These are phyloP conservation scores for Caprella mutica DNA, from an alignment of 2,888 invertebrate genomes.

Conservation along the genomic window DNA sequence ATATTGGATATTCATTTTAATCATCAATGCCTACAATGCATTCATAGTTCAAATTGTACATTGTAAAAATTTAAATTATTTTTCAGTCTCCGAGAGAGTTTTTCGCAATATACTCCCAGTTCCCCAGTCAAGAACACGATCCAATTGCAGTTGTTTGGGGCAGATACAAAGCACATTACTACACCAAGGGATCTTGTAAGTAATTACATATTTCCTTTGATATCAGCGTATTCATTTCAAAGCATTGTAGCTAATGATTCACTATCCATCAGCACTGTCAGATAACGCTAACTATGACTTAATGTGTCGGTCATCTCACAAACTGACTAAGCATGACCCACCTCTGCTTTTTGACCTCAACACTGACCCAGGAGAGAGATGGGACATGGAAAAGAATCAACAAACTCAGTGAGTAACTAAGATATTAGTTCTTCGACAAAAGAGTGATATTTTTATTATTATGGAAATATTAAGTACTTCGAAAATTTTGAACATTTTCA, in stretches of 20 bases:
- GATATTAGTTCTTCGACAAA: background rate
- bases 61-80: too few species aligned
- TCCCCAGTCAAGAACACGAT: slow-evolving; percentile 6
- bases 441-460: slow-evolving; percentile 1
- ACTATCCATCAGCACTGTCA: slow-evolving; percentile 21
- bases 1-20: background rate
- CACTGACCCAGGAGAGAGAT: slow-evolving; percentile 35
- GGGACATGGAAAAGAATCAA: slow-evolving; percentile 17
- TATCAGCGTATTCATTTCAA: background rate
- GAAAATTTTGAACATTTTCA: background rate
- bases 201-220: background rate
- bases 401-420: slow-evolving; percentile 10
- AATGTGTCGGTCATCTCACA: slow-evolving; percentile 17
- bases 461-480: background rate
- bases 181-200: slow-evolving; percentile 27
- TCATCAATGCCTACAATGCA: too few species aligned
- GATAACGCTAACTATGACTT: slow-evolving; percentile 29
- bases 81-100: slow-evolving; percentile 21
- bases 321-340: slow-evolving; percentile 26
- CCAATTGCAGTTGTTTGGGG: slow-evolving; percentile 29
- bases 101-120: slow-evolving; percentile 21
- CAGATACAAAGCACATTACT: slow-evolving; percentile 33
- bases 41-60: too few species aligned
- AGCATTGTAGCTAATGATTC: background rate
- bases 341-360: slow-evolving; percentile 36